Evolutionary conservation across 2,797 vertebrate species (phyloP).

Genomic region (Spinus pinus): DNA sequence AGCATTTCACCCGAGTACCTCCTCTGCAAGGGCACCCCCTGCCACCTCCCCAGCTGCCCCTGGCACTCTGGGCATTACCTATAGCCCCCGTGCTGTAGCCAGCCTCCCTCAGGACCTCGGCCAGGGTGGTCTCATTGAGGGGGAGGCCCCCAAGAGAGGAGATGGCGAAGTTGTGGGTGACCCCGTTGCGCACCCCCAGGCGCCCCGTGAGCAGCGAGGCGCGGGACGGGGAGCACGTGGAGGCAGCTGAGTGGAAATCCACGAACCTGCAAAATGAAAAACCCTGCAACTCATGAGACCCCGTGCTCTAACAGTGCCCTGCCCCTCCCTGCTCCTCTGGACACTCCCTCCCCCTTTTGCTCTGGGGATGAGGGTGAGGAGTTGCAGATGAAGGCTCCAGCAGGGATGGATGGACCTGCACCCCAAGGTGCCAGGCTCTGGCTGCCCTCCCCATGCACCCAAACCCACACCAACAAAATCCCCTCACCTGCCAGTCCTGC

Average conservation of each 20-base stretch:
- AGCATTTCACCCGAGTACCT: rapidly evolving
- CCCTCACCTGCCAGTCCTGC: not conserved
- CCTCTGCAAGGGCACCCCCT: not conserved
- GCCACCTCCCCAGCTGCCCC: rapidly evolving
- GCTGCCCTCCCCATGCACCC: rapidly evolving
- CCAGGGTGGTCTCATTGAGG: constrained; percentile 88
- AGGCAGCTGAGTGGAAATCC: constrained; percentile 94
- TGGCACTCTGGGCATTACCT: constrained; percentile 50
- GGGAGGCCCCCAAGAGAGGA: constrained; percentile 87
- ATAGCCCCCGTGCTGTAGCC: constrained; percentile 90
- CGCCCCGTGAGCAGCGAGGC: constrained; percentile 93
- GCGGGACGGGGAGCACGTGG: constrained; percentile 93
- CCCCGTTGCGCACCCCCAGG: constrained; percentile 89
- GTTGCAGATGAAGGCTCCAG: not conserved
- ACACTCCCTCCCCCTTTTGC: rapidly evolving
- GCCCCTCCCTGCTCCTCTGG: not conserved
- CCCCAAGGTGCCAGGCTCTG: not conserved
- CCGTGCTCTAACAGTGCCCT: rapidly evolving
- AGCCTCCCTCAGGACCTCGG: constrained; percentile 80
- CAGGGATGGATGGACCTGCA: not conserved
- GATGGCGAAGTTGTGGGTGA: constrained; percentile 91
- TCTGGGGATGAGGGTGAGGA: not conserved
- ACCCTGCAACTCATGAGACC: rapidly evolving
- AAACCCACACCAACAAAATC: not conserved
- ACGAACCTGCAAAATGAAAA: constrained; percentile 77